Conservation (phyloP, 2,113 vertebrate species). For the Apodemus sylvaticus region DNA sequence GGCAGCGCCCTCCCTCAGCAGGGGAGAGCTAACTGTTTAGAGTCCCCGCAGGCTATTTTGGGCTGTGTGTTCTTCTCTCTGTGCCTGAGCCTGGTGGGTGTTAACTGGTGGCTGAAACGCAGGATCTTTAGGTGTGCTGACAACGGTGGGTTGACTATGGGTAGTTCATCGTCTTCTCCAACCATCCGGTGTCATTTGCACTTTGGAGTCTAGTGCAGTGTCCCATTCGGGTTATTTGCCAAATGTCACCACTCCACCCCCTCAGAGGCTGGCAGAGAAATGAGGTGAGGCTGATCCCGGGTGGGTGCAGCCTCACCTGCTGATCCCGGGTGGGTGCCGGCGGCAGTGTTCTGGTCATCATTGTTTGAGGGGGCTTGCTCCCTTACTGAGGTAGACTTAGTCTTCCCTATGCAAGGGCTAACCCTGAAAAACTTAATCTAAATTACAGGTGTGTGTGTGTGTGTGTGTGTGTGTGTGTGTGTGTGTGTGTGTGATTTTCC, state of each 20-base stretch:
- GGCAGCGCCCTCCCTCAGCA: not conserved
- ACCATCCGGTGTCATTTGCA: constrained; percentile 54
- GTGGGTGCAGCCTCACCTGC: no score
- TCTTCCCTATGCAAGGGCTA: not conserved
- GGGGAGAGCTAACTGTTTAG: not conserved
- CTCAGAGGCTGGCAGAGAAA: not conserved
- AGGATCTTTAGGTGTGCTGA: constrained; percentile 44
- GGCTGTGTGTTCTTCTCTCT: constrained; percentile 20
- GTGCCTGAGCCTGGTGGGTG: constrained; percentile 2
- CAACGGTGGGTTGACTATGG: constrained; percentile 25
- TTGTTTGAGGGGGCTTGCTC: not conserved
- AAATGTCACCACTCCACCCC: not conserved
- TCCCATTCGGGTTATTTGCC: constrained; percentile 5
- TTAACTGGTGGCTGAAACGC: constrained; percentile 7
- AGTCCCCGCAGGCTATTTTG: not conserved
- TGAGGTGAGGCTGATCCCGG: not conserved
- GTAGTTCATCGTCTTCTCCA: constrained; percentile 49
- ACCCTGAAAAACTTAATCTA: not conserved
- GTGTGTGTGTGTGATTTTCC: not conserved
- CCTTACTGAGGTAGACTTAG: not conserved
- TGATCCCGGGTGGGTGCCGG: not conserved
- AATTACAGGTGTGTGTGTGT: not conserved
- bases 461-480: not conserved
- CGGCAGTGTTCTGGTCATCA: not conserved
- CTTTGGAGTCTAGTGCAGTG: not conserved